Percentiles rank a stretch among this genome's conserved stretches.
phyloP scores from a whole-genome alignment of 1,140 invertebrate species.

The Muscidifurax raptorellus region DNA sequence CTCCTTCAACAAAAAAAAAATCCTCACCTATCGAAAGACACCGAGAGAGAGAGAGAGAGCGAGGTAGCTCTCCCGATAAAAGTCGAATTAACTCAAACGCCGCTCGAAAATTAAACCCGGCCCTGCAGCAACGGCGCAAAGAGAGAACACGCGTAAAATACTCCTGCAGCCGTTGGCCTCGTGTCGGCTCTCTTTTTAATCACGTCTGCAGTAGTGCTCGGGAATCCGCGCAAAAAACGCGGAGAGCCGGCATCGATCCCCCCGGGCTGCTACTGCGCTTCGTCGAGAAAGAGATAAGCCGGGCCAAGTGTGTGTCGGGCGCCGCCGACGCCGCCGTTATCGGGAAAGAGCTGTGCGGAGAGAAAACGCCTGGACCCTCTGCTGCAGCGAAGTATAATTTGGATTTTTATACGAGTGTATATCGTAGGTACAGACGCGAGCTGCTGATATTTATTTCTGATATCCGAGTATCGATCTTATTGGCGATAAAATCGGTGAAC shows the following conservation, averaged over 20 bases:
- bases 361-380: not conserved
- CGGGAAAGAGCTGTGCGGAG: not conserved
- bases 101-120: slow-evolving; percentile 17
- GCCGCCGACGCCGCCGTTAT: not conserved
- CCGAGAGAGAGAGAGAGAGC: no score
- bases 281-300: not conserved
- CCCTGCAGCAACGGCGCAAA: not conserved
- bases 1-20: no score
- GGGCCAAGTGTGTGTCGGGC: not conserved
- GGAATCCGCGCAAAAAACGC: not conserved
- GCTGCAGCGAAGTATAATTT: no score
- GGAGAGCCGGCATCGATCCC: not conserved
- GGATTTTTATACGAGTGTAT: no score
- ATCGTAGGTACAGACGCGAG: no score
- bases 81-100: slow-evolving; percentile 31
- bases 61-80: not conserved
- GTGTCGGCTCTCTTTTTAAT: not conserved
- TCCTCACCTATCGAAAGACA: not conserved
- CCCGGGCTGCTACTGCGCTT: no score
- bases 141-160: not conserved
- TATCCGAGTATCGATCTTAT: no score
- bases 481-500: no score
- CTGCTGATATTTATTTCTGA: no score
- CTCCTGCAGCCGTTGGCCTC: not conserved
- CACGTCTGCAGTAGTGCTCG: not conserved